Conservation (phyloP, 2,113 vertebrate genomes). For the Syngnathoides biaculeatus region DNA sequence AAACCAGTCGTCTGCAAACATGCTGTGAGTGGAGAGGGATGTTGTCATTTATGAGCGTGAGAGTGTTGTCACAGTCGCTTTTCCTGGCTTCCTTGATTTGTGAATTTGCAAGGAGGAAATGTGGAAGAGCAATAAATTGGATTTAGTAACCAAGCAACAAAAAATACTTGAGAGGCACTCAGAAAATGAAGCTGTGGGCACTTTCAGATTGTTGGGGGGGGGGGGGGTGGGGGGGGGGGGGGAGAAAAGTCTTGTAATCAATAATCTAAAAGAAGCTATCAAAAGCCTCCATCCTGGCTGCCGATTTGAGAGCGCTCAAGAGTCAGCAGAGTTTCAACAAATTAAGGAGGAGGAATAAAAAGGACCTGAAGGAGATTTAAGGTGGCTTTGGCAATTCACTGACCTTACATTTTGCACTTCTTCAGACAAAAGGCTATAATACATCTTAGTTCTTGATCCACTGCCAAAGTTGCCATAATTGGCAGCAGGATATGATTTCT, state of each 20-base stretch:
- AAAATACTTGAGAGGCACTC: neutral
- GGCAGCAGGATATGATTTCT: constrained; percentile 1
- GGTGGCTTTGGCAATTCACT: neutral
- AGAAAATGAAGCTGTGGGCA: neutral
- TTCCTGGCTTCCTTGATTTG: constrained; percentile 1
- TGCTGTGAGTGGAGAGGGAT: neutral
- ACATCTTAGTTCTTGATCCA: neutral
- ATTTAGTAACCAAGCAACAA: constrained; percentile 7
- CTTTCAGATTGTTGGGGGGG: neutral
- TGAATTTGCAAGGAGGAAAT: constrained; percentile 3
- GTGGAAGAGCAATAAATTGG: neutral
- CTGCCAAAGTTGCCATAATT: neutral
- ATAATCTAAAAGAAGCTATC: constrained; percentile 4
- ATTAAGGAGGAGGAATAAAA: constrained; percentile 6
- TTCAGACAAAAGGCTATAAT: neutral
- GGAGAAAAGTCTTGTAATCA: neutral
- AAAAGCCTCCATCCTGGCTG: constrained; percentile 4
- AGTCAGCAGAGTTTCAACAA: neutral
- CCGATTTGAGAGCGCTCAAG: constrained; percentile 4
- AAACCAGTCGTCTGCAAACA: neutral
- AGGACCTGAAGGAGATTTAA: neutral
- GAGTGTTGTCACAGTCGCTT: neutral
- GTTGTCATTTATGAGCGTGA: neutral
- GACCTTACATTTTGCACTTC: neutral
- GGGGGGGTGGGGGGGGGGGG: too few species aligned